phyloP scores from a whole-genome alignment of 1,140 invertebrate genomes.

The Heliconius melpomene region DNA sequence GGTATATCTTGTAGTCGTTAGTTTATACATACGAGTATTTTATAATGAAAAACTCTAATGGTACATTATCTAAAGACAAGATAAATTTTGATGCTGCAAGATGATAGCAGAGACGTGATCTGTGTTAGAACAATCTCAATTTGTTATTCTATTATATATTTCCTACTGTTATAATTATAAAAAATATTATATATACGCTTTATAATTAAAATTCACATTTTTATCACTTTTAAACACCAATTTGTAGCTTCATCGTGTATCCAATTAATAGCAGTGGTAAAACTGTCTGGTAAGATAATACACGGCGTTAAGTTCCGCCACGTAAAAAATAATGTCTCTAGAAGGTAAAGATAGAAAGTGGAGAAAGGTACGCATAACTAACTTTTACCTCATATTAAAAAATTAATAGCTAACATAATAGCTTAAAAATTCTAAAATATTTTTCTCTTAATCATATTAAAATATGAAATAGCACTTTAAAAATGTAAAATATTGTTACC shows the following conservation, averaged over 20 bases:
- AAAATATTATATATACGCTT: too few relatives aligned
- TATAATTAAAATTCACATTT: too few relatives aligned
- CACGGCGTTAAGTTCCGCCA: neutral
- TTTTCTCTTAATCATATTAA: too few relatives aligned
- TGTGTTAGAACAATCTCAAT: constrained; percentile 20
- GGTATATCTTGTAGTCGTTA: constrained; percentile 9
- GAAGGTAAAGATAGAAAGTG: neutral
- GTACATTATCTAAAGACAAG: constrained; percentile 17
- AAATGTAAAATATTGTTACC: too few relatives aligned
- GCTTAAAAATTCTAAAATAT: too few relatives aligned
- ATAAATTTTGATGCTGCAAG: constrained; percentile 12
- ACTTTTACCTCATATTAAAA: too few relatives aligned
- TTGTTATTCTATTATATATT: constrained; percentile 3
- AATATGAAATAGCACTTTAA: too few relatives aligned
- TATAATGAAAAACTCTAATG: constrained; percentile 14
- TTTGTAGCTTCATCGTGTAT: too few relatives aligned
- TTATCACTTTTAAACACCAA: too few relatives aligned
- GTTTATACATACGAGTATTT: constrained; percentile 3
- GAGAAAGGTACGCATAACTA: neutral
- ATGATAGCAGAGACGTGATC: constrained; percentile 18
- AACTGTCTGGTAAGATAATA: neutral
- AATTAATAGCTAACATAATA: too few relatives aligned
- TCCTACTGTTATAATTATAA: neutral
- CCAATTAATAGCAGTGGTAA: too few relatives aligned
- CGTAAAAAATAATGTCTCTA: neutral